These are phyloP conservation scores for Garra rufa DNA, from an alignment of 2,113 vertebrate genomes.

Conservation along the genomic window DNA sequence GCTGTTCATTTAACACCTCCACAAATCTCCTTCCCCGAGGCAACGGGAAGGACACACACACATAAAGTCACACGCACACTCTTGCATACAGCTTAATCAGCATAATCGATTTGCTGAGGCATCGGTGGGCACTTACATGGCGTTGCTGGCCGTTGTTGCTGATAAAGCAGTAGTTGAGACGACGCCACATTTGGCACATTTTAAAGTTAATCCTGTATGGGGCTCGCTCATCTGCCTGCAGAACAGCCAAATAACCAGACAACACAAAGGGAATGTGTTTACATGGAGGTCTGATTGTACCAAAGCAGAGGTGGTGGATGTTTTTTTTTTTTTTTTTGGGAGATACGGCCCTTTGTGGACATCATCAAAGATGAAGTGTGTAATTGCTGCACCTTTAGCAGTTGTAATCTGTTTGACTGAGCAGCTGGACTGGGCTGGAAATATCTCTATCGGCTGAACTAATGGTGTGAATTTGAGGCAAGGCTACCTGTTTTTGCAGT, in stretches of 20 bases:
- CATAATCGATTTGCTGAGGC: slow-evolving; percentile 66
- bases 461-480: not conserved
- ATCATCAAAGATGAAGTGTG: not conserved
- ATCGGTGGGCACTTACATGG: slow-evolving; percentile 92
- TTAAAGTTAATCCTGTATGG: slow-evolving; percentile 99
- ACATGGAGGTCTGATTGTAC: slow-evolving; percentile 25
- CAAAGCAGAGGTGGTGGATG: slow-evolving; percentile 12
- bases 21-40: slow-evolving; percentile 38
- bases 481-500: not conserved
- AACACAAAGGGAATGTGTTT: slow-evolving; percentile 67
- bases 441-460: not conserved
- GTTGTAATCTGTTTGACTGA: not conserved
- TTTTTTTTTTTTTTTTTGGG: not conserved
- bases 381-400: not conserved
- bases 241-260: slow-evolving; percentile 79
- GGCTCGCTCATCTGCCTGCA: slow-evolving; percentile 99
- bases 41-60: slow-evolving; percentile 38
- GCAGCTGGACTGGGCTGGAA: not conserved
- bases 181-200: slow-evolving; percentile 99
- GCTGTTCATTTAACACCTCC: slow-evolving; percentile 45
- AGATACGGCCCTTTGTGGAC: not conserved
- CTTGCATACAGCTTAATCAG: slow-evolving; percentile 58
- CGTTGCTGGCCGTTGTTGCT: slow-evolving; percentile 99
- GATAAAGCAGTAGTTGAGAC: slow-evolving; percentile 99
- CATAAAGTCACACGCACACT: slow-evolving; percentile 43